Base-by-base conservation (phyloP, 2,888 invertebrate species). In the Xestobium rufovillosum region DNA sequence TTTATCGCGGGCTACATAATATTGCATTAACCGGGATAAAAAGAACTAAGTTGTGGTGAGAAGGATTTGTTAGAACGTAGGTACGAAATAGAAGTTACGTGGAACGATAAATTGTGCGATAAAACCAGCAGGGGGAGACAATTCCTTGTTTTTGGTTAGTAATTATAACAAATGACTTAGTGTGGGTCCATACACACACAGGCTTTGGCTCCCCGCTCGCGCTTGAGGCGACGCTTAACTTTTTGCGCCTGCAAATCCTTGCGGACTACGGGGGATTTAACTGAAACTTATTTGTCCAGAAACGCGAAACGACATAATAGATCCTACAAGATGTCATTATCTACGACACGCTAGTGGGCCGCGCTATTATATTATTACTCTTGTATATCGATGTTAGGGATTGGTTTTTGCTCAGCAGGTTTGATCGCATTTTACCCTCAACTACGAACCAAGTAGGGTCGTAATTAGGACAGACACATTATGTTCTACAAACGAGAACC, bases 121-220 rank as follows among this genome's bases (percentile, higher is more conserved):
- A 61, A 60, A 60, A 59, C 60, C 56, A 57, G 53, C 55, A 43
- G 47, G 47, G 53, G 56, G 55, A 51, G 53, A 53, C 55, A 54
- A 52, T 55, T 57, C 56, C 57, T 59, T 58, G 60, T 59, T 61
- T 61, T 60, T 58, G 60, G 61, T 59, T 59, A 55, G 60, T 61
- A 61, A 61, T 61, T 61, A 59, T 60, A 61, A 61, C 59, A 56
- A 61, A 61, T 53, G 60, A 56, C 57, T 53, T 50, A 35, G 43
- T 44, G 49, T 48, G 51, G 51, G 26, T 6, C 26, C 3, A n/a
- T n/a, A n/a, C 23, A 19, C 23, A 19, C 23, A 19, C n/a, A 19
- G 23, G 23, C 23, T 19, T 19, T 19, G 23, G 23, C 23, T 23
- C 33, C 19, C 30, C 29, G 15, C 25, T 15, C 23, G n/a, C 23